Base-by-base conservation (phyloP, 2,797 vertebrate species). In the Knipowitschia caucasica region DNA sequence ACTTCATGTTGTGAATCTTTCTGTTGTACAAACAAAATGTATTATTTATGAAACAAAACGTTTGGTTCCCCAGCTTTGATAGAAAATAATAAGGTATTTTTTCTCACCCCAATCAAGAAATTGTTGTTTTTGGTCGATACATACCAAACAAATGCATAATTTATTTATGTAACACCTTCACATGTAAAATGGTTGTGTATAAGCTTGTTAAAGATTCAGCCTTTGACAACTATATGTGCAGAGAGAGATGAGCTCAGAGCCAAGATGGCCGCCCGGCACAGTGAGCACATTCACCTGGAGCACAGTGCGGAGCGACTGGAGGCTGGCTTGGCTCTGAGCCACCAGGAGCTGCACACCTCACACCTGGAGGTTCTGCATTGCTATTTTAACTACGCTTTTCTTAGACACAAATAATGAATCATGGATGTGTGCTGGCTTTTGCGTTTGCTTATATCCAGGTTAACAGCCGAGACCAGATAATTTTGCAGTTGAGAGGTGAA, bases 401-500 rank as follows among this genome's bases (percentile, higher is more conserved):
- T 59, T 6, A 27, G 17, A 34, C 29, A 23, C 18, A 49, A 33
- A 49, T 8, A 49, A 49, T 49, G 15, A 31, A 49, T 21, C 45
- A 49, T 21, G 18, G 29, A 20, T 50, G 63, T 45, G 24, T 53
- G 2, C 24, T 44, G 33, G 45, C 15, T 17, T 3, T 7, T 56
- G 7, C 15, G 2, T 40, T 51, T 50, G 46, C 31, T 61, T 18
- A 23, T 39, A 17, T 66, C 70, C 7, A 84, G 80, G 59, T 84
- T 25, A 62, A 38, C 27, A 80, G 72, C 61, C 79, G 73, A 62
- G 60, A 84, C 49, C 54, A 76, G 59, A 59, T 82, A 10, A 82
- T 84, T 52, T 35, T 84, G 52, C 64, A 78, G 62, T 47, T 85
- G 7, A 69, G 67, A 69, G 57, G 43, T 38, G 69, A 85, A 39